These are phyloP conservation scores for Mirounga angustirostris DNA, from an alignment of 2,113 vertebrate species.

Conservation along the genomic window DNA sequence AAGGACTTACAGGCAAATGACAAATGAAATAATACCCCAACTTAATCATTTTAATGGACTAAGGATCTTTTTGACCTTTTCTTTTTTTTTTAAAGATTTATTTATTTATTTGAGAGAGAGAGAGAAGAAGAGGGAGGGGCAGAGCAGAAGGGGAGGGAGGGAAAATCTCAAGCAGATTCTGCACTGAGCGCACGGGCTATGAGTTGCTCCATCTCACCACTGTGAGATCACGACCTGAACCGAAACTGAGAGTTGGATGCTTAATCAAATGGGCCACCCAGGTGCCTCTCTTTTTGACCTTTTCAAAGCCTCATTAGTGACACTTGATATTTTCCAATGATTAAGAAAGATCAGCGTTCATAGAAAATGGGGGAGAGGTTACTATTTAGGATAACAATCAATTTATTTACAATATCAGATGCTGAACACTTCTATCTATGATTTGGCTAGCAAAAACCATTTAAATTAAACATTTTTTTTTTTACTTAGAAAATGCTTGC, in stretches of 20 bases:
- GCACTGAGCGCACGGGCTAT: not conserved
- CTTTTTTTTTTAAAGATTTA: not conserved
- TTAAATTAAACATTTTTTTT: conserved; percentile 37
- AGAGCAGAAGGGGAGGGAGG: not conserved
- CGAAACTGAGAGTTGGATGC: not conserved
- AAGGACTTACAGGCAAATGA: conserved; percentile 19
- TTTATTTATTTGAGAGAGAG: not conserved
- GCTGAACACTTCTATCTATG: not conserved
- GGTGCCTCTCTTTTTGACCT: not conserved
- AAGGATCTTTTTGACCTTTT: conserved; percentile 7
- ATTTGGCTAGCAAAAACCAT: conserved; percentile 39
- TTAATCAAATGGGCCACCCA: not conserved
- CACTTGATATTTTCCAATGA: conserved; percentile 40
- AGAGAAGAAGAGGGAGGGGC: not conserved
- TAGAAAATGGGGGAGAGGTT: not conserved
- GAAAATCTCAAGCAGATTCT: not conserved
- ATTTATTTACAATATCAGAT: conserved; percentile 48
- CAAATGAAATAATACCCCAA: not conserved
- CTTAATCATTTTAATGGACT: not conserved
- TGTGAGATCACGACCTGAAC: not conserved
- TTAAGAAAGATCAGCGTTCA: not conserved
- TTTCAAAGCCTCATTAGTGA: conserved; percentile 51
- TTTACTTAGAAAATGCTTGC: conserved; percentile 30
- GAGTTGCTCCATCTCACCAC: not conserved
- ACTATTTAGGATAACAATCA: conserved; percentile 12